Base-by-base conservation (phyloP, 2,113 vertebrate species). In the Rhizomys pruinosus region DNA sequence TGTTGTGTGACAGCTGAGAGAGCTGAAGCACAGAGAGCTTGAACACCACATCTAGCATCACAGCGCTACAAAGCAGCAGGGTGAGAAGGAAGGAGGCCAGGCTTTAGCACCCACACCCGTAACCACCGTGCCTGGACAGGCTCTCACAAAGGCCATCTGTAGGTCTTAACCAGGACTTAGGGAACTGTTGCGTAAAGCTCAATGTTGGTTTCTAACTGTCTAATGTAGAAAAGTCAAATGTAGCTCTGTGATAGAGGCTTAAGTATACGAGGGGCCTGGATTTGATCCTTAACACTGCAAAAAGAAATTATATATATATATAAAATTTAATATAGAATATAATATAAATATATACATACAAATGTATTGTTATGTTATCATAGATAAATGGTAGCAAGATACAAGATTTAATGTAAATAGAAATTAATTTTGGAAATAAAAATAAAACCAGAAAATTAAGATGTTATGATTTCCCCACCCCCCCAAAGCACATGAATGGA, bases 371-470 rank as follows among this genome's bases (percentile, higher is more conserved):
- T 42, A n/a, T 23, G 85, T 1, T 68, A 3, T 55, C 47, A 7
- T 39, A 76, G 66, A 9, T 69, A 52, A 77, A 61, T 59, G 61
- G 23, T 73, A 2, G 72, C 37, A 59, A n/a, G n/a, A 59, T n/a
- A 16, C 39, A 73, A 47, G 55, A 59, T 87, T 25, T 71, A 59
- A 85, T 27, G 4, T 68, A 59, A 87, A 16, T 85, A 55, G 55
- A 95, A 93, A 39, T 34, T 55, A 52, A 80, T 84, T 73, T 76
- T 72, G 39, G 52, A 89, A 76, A 87, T 82, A 90, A 42, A 39
- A 55, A 17, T 76, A 34, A 84, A 92, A 84, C 47, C 20, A 61
- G 55, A 32, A 52, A 87, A 72, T 91, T 87, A 76, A 66, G 79
- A 72, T 16, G 39, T n/a, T 19, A 22, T 32, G 22, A 6, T 44